phyloP scores from a whole-genome alignment of 2,888 invertebrate genomes.

The Cyclophora punctaria region DNA sequence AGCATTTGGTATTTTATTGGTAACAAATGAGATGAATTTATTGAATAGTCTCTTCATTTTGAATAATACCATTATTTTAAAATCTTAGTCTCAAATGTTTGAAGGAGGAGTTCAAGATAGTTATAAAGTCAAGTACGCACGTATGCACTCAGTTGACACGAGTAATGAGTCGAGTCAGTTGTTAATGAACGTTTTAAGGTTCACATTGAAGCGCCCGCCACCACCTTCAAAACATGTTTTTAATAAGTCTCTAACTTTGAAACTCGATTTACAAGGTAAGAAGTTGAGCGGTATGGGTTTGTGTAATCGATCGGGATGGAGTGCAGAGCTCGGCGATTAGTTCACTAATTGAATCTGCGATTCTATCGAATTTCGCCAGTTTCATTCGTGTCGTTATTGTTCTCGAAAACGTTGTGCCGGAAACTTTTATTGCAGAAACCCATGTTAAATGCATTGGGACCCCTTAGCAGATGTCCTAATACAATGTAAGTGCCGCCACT shows the following conservation, averaged over 20 bases:
- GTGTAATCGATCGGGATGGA: conserved; percentile 22
- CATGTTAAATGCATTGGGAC: too few species aligned
- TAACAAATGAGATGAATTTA: too few species aligned
- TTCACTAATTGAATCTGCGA: conserved; percentile 32
- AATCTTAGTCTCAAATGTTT: too few species aligned
- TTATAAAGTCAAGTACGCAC: background rate
- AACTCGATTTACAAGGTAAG: conserved; percentile 2
- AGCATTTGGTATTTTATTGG: too few species aligned
- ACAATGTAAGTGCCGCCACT: too few species aligned
- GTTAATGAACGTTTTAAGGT: conserved; percentile 5
- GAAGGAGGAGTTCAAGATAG: conserved; percentile 1
- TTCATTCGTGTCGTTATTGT: too few species aligned
- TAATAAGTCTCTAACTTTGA: conserved; percentile 8
- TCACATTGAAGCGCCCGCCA: conserved; percentile 8
- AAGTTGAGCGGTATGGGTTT: conserved; percentile 4
- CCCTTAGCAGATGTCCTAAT: too few species aligned
- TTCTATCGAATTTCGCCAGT: conserved; percentile 1
- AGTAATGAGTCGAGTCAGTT: conserved; percentile 1
- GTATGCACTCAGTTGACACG: background rate
- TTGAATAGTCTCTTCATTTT: too few species aligned
- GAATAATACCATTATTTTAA: too few species aligned
- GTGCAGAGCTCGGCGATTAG: conserved; percentile 24
- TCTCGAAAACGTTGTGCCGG: too few species aligned
- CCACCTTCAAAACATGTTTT: conserved; percentile 8
- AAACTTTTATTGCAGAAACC: too few species aligned